phyloP scores from a whole-genome alignment of 2,113 vertebrate genomes.

The Pogona vitticeps region DNA sequence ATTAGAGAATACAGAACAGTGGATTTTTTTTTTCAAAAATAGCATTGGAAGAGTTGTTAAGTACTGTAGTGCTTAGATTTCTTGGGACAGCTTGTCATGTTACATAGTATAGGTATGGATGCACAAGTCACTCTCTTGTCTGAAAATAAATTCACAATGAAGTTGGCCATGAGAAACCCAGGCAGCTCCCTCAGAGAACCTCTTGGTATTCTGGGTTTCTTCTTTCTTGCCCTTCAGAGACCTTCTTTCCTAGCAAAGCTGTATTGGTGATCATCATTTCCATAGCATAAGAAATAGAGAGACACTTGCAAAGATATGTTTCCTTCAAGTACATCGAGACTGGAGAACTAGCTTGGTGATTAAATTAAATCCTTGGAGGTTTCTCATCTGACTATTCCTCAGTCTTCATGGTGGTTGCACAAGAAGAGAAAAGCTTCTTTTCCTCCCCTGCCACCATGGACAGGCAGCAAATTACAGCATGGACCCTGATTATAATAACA shows the following conservation, averaged over 20 bases:
- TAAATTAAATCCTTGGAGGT: no score
- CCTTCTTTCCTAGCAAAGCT: background rate
- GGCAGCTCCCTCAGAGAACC: background rate
- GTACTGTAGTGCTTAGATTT: background rate
- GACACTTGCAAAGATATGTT: background rate
- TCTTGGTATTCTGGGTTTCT: background rate
- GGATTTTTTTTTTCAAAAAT: background rate
- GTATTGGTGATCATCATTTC: background rate
- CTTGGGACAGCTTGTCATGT: slow-evolving; percentile 2
- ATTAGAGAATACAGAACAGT: background rate
- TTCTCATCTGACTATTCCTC: no score
- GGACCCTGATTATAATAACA: background rate
- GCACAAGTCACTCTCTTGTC: background rate
- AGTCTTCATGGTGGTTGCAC: no score
- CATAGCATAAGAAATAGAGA: background rate
- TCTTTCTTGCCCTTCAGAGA: background rate
- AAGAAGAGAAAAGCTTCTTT: background rate
- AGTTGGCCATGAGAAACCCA: slow-evolving; percentile 8
- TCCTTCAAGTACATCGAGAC: background rate
- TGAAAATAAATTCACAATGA: background rate
- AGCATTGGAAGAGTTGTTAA: background rate
- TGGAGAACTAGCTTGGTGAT: background rate
- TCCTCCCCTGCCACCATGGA: background rate
- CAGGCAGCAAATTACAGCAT: background rate
- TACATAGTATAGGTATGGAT: background rate